Percentiles rank a stretch among this genome's conserved stretches.
Conservation (phyloP, 2,797 vertebrate species). For the Garrulus glandarius region DNA sequence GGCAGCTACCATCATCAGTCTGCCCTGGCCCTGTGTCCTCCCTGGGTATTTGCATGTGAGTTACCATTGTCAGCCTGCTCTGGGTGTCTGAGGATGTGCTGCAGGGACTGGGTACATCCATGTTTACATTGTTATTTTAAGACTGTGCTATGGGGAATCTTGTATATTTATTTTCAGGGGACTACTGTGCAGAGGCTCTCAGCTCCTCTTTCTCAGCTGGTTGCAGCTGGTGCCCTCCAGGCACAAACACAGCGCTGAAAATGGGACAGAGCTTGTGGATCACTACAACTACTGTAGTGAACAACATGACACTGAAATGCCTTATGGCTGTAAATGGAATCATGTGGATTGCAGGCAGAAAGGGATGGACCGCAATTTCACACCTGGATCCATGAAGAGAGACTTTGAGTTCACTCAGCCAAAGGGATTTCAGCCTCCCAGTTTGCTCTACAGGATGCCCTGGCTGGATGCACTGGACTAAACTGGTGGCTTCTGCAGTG, state of each 20-base stretch:
- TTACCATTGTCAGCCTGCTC: background rate
- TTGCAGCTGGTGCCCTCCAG: background rate
- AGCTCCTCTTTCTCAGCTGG: background rate
- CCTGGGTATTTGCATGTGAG: rapidly evolving
- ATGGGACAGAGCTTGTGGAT: background rate
- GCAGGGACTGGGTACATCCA: background rate
- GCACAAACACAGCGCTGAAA: background rate
- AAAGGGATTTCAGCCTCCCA: background rate
- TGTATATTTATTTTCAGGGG: background rate
- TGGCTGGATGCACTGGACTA: background rate
- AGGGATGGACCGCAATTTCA: background rate
- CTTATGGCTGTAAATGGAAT: background rate
- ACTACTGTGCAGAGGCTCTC: background rate
- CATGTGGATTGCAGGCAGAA: background rate
- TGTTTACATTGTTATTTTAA: background rate
- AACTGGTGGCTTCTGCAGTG: background rate
- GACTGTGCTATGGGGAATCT: background rate
- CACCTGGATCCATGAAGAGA: background rate
- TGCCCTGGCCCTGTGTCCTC: background rate
- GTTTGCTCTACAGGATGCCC: background rate
- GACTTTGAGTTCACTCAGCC: background rate
- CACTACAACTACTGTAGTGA: background rate
- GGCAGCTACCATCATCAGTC: background rate
- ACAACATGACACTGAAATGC: background rate
- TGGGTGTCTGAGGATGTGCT: background rate